Conservation (phyloP, 2,888 invertebrate species). For the Hyposoter didymator region DNA sequence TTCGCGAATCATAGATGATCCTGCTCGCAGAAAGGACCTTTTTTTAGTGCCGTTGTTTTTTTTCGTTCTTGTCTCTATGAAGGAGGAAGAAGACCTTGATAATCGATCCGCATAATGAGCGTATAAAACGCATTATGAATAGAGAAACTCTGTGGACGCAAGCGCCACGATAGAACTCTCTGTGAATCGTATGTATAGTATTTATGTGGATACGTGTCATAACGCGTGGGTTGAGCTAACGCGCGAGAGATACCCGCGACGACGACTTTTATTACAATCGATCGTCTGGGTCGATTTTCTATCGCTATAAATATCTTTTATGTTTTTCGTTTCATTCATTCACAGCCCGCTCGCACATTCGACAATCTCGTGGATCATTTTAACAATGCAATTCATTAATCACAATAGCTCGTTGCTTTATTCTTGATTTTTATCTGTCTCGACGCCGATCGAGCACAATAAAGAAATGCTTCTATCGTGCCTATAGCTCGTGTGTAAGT, state of each 20-base stretch:
- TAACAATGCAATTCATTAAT: constrained; percentile 58
- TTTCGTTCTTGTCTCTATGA: not conserved
- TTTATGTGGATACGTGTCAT: not conserved
- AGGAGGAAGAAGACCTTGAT: constrained; percentile 54
- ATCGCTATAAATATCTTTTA: constrained; percentile 42
- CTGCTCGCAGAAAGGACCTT: no score
- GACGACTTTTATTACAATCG: constrained; percentile 58
- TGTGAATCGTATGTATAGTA: not conserved
- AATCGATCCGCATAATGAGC: constrained; percentile 59
- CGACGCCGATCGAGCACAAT: not conserved
- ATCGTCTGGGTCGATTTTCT: constrained; percentile 57
- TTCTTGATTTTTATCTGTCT: constrained; percentile 19
- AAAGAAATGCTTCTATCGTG: constrained; percentile 7
- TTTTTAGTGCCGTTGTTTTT: no score
- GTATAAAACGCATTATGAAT: constrained; percentile 54
- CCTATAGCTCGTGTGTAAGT: not conserved
- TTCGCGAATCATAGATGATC: constrained; percentile 46
- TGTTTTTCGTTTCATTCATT: constrained; percentile 36
- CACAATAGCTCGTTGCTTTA: constrained; percentile 38
- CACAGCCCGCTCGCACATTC: constrained; percentile 40
- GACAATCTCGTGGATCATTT: constrained; percentile 43
- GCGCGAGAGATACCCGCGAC: constrained; percentile 33
- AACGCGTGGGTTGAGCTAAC: constrained; percentile 48
- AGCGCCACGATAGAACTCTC: constrained; percentile 4
- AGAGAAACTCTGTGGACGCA: constrained; percentile 26